A percentile compares a stretch with the other conserved stretches of the same genome.
Conservation (phyloP, 1,140 invertebrate species). For the Drosophila quadrilineata region DNA sequence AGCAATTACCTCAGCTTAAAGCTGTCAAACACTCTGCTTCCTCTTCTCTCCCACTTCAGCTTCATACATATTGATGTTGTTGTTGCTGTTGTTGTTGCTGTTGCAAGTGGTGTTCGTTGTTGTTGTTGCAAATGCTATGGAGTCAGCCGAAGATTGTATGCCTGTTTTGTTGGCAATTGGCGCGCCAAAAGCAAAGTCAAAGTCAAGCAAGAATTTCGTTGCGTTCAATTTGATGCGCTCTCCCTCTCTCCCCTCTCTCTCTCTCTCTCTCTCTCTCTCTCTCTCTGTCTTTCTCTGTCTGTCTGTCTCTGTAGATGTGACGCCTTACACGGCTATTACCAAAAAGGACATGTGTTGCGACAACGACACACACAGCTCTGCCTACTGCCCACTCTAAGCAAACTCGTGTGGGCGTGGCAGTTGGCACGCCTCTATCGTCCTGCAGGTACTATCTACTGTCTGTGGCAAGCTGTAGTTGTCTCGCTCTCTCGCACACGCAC, state of each 20-base stretch:
- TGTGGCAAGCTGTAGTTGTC: neutral
- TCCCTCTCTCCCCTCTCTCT: too few relatives aligned
- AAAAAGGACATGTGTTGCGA: constrained; percentile 15
- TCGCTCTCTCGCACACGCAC: too few relatives aligned
- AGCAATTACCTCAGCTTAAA: constrained; percentile 11
- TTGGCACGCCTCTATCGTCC: constrained; percentile 7
- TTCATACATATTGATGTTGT: too few relatives aligned
- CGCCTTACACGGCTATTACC: constrained; percentile 14
- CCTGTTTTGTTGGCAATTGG: neutral
- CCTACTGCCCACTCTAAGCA: neutral
- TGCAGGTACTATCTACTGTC: too few relatives aligned
- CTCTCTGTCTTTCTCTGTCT: too few relatives aligned
- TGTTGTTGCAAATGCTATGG: too few relatives aligned
- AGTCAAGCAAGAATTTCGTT: neutral
- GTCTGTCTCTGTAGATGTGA: constrained; percentile 1
- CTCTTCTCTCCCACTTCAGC: too few relatives aligned
- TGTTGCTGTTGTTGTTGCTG: too few relatives aligned
- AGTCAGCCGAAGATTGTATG: too few relatives aligned
- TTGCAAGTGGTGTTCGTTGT: too few relatives aligned
- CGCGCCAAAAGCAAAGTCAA: neutral
- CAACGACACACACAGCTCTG: neutral
- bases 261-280: too few relatives aligned
- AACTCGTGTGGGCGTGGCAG: constrained; percentile 6
- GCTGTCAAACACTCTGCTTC: constrained; percentile 11
- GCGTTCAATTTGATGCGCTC: neutral